These are phyloP conservation scores for Epizoanthus stellaris DNA, from an alignment of 92 coral and sea anemone species.

Conservation along the genomic window DNA sequence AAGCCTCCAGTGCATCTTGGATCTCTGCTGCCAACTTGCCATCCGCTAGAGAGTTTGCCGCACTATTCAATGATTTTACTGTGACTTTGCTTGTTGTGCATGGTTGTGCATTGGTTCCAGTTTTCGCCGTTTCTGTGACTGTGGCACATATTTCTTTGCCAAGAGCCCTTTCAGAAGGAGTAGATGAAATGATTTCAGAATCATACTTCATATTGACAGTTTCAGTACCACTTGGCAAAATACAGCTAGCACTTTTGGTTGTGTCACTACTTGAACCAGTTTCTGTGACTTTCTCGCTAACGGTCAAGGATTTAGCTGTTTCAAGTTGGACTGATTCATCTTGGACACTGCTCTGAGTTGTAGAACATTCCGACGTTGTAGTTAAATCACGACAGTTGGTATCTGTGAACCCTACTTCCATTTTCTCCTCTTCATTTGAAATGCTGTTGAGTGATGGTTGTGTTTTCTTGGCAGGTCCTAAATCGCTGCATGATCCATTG, in stretches of 20 bases:
- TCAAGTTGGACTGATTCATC: too few species aligned
- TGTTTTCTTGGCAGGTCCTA: not conserved
- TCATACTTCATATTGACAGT: not conserved
- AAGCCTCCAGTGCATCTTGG: too few species aligned
- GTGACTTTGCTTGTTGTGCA: too few species aligned
- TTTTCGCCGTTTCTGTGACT: not conserved
- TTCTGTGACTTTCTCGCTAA: too few species aligned
- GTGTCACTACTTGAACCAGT: too few species aligned
- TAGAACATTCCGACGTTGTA: too few species aligned
- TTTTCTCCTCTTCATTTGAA: not conserved
- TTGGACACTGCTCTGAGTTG: too few species aligned
- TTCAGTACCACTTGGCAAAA: not conserved
- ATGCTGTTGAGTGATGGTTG: not conserved
- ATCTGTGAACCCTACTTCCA: not conserved
- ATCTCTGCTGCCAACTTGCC: too few species aligned
- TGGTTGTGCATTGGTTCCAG: not conserved
- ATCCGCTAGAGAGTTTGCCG: too few species aligned
- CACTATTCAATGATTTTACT: too few species aligned
- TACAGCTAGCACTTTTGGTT: not conserved
- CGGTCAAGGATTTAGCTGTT: too few species aligned
- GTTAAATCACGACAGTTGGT: too few species aligned
- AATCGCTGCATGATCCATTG: not conserved
- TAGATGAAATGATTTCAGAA: not conserved
- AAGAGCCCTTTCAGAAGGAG: not conserved
- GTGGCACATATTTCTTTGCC: not conserved